phyloP scores from a whole-genome alignment of 2,888 invertebrate genomes.

The Kuschelorhynchus macadamiae region DNA sequence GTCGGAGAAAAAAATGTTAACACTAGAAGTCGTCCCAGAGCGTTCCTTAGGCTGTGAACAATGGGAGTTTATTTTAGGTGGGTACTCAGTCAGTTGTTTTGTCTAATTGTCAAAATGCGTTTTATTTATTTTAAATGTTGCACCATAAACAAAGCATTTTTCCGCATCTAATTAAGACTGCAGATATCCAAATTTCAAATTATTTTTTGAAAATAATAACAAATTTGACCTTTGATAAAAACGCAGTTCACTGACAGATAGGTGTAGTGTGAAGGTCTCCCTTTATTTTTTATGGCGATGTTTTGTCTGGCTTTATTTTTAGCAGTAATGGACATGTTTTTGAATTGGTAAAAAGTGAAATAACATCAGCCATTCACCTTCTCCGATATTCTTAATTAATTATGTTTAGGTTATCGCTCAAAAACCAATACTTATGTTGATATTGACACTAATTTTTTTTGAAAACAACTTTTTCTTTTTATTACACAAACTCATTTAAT shows the following conservation, averaged over 20 bases:
- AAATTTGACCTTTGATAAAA: constrained; percentile 37
- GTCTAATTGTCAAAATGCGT: constrained; percentile 43
- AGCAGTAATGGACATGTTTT: constrained; percentile 7
- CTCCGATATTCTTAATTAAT: not conserved
- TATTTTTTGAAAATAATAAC: constrained; percentile 8
- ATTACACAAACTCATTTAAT: too few relatives aligned
- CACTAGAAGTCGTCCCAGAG: constrained; percentile 96
- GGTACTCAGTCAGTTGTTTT: constrained; percentile 66
- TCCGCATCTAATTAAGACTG: not conserved
- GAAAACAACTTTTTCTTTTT: too few relatives aligned
- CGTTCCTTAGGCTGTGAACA: constrained; percentile 95
- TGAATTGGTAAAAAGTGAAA: not conserved
- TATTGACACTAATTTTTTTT: not conserved
- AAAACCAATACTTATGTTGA: too few relatives aligned
- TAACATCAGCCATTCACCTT: constrained; percentile 1
- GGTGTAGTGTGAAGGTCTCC: constrained; percentile 15
- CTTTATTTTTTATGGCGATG: constrained; percentile 21
- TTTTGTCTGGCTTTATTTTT: constrained; percentile 34
- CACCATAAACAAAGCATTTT: constrained; percentile 27
- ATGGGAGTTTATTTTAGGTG: constrained; percentile 98
- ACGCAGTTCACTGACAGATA: constrained; percentile 41
- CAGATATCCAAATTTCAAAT: not conserved
- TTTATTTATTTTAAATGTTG: constrained; percentile 46
- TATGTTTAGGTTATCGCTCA: too few relatives aligned
- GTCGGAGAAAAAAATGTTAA: constrained; percentile 81